phyloP scores from a whole-genome alignment of 1,140 invertebrate species.

The Drosophila pseudoananassae region DNA sequence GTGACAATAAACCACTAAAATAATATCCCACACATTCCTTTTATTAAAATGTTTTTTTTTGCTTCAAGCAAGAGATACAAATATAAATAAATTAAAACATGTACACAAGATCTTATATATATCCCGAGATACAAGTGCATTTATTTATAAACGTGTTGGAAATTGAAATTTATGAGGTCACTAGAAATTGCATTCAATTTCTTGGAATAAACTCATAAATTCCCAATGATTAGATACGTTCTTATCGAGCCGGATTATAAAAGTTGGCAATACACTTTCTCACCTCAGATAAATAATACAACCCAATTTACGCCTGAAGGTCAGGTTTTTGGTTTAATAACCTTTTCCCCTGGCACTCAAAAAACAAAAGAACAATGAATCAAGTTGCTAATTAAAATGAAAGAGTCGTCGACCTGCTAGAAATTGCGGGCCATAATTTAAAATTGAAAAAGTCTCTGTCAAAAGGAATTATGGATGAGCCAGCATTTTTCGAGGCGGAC shows the following conservation, averaged over 20 bases:
- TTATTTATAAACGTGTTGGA: constrained; percentile 37
- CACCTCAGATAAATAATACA: constrained; percentile 24
- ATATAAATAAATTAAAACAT: constrained; percentile 6
- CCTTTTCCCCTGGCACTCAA: constrained; percentile 9
- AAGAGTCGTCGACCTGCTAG: constrained; percentile 5
- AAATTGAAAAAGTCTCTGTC: constrained; percentile 26
- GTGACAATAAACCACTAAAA: no score
- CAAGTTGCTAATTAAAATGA: constrained; percentile 6
- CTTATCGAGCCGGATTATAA: constrained; percentile 14
- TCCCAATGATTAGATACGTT: constrained; percentile 23
- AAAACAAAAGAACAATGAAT: constrained; percentile 29
- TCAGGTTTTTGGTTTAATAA: constrained; percentile 38
- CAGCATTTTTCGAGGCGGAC: constrained; percentile 7
- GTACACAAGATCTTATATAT: not conserved
- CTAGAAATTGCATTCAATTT: constrained; percentile 31
- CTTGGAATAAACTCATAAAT: constrained; percentile 28
- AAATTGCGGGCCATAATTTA: constrained; percentile 24
- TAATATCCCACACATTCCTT: no score
- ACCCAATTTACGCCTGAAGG: constrained; percentile 28
- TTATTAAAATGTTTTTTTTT: no score
- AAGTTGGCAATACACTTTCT: constrained; percentile 12
- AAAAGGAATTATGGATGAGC: constrained; percentile 17
- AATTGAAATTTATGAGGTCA: constrained; percentile 32
- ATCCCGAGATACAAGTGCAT: constrained; percentile 23
- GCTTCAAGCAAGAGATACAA: no score